These are phyloP conservation scores for Megamerina dolium DNA, from an alignment of 2,888 invertebrate genomes.

Conservation along the genomic window DNA sequence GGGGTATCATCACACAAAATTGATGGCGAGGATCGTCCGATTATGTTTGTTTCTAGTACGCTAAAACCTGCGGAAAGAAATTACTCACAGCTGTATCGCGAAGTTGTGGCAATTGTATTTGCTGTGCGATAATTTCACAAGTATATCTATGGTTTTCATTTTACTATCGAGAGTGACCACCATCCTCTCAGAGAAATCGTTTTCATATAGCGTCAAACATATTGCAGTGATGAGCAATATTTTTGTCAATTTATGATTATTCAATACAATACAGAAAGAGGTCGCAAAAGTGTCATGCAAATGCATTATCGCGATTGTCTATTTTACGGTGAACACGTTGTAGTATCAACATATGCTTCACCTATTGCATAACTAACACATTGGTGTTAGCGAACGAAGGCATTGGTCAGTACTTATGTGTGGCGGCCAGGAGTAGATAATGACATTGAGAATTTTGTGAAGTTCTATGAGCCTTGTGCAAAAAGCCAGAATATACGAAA, in stretches of 20 bases:
- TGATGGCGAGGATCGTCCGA: conserved; percentile 16
- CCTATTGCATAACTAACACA: too few relatives aligned
- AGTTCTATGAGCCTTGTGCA: conserved; percentile 17
- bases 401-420: too few relatives aligned
- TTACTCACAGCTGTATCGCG: conserved; percentile 33
- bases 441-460: too few relatives aligned
- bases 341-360: too few relatives aligned
- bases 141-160: conserved; percentile 37
- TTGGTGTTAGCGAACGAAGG: too few relatives aligned
- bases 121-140: conserved; percentile 43
- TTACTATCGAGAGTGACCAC: conserved; percentile 19
- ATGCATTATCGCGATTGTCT: too few relatives aligned
- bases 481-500: conserved; percentile 1
- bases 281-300: too few relatives aligned
- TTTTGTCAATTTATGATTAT: too few relatives aligned
- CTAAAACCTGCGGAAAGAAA: conserved; percentile 15
- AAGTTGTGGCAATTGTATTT: conserved; percentile 39
- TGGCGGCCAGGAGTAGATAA: too few relatives aligned
- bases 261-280: too few relatives aligned
- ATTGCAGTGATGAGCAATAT: conserved; percentile 14
- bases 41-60: conserved; percentile 15
- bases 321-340: too few relatives aligned
- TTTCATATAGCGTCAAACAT: conserved; percentile 12
- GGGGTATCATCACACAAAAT: too few relatives aligned
- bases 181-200: conserved; percentile 12